Evolutionary conservation across 2,797 vertebrate species (phyloP), one percentile per base, ranked within the genome.

Genomic region (Muscicapa striata): DNA sequence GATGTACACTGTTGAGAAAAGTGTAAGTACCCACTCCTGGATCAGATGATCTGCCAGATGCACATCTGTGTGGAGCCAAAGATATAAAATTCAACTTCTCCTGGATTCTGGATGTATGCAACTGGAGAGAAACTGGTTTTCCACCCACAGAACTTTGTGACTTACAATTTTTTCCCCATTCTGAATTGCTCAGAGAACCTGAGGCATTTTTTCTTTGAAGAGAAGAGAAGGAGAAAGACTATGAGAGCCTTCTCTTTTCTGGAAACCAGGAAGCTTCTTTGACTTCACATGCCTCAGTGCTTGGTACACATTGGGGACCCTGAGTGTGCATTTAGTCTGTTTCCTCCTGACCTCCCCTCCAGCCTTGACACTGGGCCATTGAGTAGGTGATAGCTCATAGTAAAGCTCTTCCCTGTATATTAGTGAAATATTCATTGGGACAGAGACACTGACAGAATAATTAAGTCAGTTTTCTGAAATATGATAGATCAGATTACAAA

Each of bases 401-500:
- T 85, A 86, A 84, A 80, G n/a, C 72, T 68, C 48, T 88, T 88
- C 73, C 59, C 49, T 69, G 48, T 81, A 58, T 46, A 26, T 72
- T 76, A 70, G 45, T 81, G 43, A 90, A 92, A 75, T 90, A 90
- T 87, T 96, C 46, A 41, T 3, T 66, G 46, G 26, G 73, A 76
- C 51, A 86, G 69, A 81, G 49, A 41, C 46, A 55, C 41, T 81
- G 73, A 43, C 59, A 88, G 58, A 93, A 88, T 84, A 88, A 90
- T 91, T 74, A 81, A 88, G n/a, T 81, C 54, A 78, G 26, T 87
- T 91, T 66, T 69, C 59, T 86, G 67, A 29, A 84, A 75, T 78
- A 75, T 63, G 45, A 62, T 75, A 81, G 69, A 79, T 38, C 51
- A 66, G 34, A 59, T 94, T 91, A 75, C 73, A 88, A 68, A 81